Base-by-base conservation (phyloP, 2,797 vertebrate species). In the Cryptoblepharus egeriae region DNA sequence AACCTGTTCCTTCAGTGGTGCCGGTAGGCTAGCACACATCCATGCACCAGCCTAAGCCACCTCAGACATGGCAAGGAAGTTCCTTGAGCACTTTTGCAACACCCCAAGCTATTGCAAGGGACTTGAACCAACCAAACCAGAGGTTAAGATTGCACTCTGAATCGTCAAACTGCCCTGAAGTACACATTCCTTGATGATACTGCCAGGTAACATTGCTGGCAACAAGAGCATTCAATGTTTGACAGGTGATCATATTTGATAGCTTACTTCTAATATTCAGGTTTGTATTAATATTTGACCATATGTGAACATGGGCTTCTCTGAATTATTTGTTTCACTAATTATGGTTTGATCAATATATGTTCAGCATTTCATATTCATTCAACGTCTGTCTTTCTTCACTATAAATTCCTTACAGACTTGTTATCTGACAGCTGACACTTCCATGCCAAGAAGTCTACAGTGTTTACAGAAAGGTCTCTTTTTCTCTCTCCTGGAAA, bases 311-410 rank as follows among this genome's bases (percentile, higher is more conserved):
- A 49, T 60, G 22, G 57, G n/a, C 42, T 77, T 5, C 32, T 64
- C 61, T 64, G 30, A 20, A 64, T 12, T 76, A 75, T 60, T 4
- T 10, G 24, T 45, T 35, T 68, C 7, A 5, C 42, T 82, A 60
- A 12, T 63, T 28, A 80, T 2, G 30, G 64, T 16, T 30, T 45
- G 35, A 8, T 57, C 55, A 57, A 18, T 57, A 7, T 71, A 45
- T 35, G 61, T 60, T 68, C n/a, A 60, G 35, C 42, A 26, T 24
- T 81, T 68, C 58, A 75, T 20, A 78, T 67, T 37, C 76, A 72
- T 52, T 15, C 32, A 26, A 39, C 58, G 26, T 37, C 61, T 35
- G 13, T 3, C 30, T 30, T 74, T 57, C 74, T 75, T 24, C 58
- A 28, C 58, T 26, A 5, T 55, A 79, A 55, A 60, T 81, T 28